phyloP scores from a whole-genome alignment of 2,888 invertebrate species.

The Cheilosia pagana region DNA sequence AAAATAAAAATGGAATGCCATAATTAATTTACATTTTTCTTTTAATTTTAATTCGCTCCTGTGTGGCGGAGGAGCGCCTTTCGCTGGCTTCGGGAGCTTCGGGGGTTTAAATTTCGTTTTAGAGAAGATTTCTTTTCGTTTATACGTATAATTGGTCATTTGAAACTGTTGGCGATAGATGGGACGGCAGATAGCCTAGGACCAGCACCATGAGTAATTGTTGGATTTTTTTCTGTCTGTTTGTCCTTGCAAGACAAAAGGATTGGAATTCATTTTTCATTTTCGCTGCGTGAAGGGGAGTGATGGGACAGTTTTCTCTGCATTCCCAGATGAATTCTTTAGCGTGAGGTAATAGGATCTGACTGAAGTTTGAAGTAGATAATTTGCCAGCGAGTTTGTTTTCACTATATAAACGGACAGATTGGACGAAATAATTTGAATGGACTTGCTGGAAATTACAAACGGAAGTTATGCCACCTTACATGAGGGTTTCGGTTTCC shows the following conservation, averaged over 20 bases:
- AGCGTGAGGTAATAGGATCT: background rate
- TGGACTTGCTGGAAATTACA: background rate
- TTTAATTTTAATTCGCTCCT: constrained; percentile 65
- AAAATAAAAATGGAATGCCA: constrained; percentile 53
- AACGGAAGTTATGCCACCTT: background rate
- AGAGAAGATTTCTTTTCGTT: constrained; percentile 67
- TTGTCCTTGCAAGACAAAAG: constrained; percentile 41
- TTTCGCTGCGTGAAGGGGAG: constrained; percentile 29
- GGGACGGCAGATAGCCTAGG: constrained; percentile 32
- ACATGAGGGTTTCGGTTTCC: too few relatives aligned
- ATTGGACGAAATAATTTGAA: background rate
- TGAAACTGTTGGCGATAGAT: constrained; percentile 66
- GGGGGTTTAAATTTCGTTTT: constrained; percentile 68
- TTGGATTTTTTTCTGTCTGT: constrained; percentile 38
- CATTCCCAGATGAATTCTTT: constrained; percentile 19
- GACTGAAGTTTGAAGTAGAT: background rate
- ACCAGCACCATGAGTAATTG: constrained; percentile 64
- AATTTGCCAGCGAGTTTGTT: background rate
- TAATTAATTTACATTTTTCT: constrained; percentile 74
- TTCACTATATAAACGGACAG: background rate
- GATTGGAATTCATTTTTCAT: constrained; percentile 71
- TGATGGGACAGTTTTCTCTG: constrained; percentile 36
- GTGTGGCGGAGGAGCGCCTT: constrained; percentile 23
- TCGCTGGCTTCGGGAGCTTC: constrained; percentile 50
- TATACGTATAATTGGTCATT: constrained; percentile 73